Base-by-base conservation (phyloP, 2,888 invertebrate species). In the Branchipolynoe longqiensis region DNA sequence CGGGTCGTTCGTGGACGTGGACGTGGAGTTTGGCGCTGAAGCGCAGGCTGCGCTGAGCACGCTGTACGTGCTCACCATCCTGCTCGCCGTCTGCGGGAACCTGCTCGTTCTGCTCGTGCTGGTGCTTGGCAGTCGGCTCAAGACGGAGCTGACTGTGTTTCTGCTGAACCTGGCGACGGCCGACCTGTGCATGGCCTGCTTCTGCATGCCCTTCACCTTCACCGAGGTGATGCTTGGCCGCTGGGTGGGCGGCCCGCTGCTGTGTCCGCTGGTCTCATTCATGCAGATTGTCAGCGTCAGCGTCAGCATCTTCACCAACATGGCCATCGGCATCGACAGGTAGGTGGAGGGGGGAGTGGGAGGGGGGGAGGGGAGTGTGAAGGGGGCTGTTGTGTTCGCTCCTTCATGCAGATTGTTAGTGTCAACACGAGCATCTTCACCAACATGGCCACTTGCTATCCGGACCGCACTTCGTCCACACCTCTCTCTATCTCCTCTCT, bases 181-280 rank as follows among this genome's bases (percentile, higher is more conserved):
- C 12, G 90, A 90, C 74, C 81, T 90, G 31, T 59, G 86, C 25
- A 90, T 90, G 86, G 87, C 90, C 14, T 82, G 86, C 31, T 87
- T 90, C 86, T 90, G 90, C 82, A 87, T 90, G 69, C 90, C 90
- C n/a, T 90, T 90, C 82, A 90, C 90, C 18, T 97, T 92, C 87
- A 93, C 93, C 6, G 90, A 91, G 90, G 91, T 92, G 84, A 90
- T 93, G 89, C 87, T 92, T 22, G 88, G 89, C 14, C 88, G 92
- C 25, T 94, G 94, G 94, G 90, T 94, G 33, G 94, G 94, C 87
- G 91, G 91, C n/a, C 91, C 91, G 0, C 88, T 90, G 85, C 93
- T 94, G 90, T 94, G 94, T 88, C 92, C 93, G 0, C 87, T 94
- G 0, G 94, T 93, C 93, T 89, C 83, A n/a, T 89, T 89, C 82